Evolutionary conservation across 92 coral and sea anemone genomes (phyloP).

Genomic region (Pocillopora meandrina): DNA sequence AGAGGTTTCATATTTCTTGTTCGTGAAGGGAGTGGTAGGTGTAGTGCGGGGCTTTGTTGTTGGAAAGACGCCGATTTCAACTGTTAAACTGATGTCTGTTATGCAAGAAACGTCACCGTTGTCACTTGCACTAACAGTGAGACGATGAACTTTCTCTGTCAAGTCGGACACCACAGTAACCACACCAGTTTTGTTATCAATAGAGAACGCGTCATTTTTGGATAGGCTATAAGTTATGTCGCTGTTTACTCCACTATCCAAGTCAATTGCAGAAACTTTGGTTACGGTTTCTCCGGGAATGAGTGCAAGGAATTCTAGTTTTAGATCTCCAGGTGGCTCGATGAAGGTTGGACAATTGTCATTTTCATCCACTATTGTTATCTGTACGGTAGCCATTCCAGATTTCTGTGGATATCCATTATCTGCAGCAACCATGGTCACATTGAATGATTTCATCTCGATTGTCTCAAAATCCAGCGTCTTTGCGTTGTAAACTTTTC

Average conservation of each 20-base stretch:
- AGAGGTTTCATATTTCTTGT: not conserved
- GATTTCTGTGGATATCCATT: constrained; percentile 60
- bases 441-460: constrained; percentile 6
- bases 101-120: constrained; percentile 47
- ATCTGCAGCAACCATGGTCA: constrained; percentile 57
- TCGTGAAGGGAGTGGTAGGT: not conserved
- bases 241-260: constrained; percentile 64
- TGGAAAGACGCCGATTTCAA: not conserved
- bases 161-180: constrained; percentile 20
- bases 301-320: constrained; percentile 20
- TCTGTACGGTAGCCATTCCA: constrained; percentile 12
- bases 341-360: constrained; percentile 70
- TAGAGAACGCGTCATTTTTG: constrained; percentile 32
- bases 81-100: constrained; percentile 28
- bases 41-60: not conserved
- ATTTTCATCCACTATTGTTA: constrained; percentile 52
- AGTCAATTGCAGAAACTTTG: constrained; percentile 54
- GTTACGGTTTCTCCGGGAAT: constrained; percentile 22
- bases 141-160: constrained; percentile 14
- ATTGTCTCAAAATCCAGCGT: constrained; percentile 52
- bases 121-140: constrained; percentile 59
- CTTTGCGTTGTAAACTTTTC: constrained; percentile 29
- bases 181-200: constrained; percentile 46
- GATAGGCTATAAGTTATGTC: constrained; percentile 46
- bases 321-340: constrained; percentile 6